Base-by-base conservation (phyloP, 2,113 vertebrate genomes). In the Epinephelus cyanopodus region DNA sequence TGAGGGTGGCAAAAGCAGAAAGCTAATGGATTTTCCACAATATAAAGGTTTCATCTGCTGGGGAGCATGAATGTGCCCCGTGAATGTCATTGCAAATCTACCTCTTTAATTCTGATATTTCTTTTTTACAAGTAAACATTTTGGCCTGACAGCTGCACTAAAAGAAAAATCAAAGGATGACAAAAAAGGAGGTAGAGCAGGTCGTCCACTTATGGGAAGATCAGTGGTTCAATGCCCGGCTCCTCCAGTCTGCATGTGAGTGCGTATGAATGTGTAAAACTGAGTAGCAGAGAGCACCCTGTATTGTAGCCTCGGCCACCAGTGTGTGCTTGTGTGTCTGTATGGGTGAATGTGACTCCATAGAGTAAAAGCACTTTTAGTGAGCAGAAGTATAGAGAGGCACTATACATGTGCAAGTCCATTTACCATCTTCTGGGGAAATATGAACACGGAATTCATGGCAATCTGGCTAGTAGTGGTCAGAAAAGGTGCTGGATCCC, bases 51-150 rank as follows among this genome's bases (percentile, higher is more conserved):
- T 62, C 18, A 77, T 73, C 52, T 13, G 21, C 45, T 68, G 10
- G 13, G 57, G 57, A 77, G 79, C 54, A 57, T 57, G 74, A 72
- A 86, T 68, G 52, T 25, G 42, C 23, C 66, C 0, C 45, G 27
- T 29, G 14, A 65, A 79, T 56, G 53, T 58, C 2, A 4, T 10
- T 45, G 39, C 0, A 56, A 29, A 6, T 27, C 23, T 63, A 56
- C 10, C 1, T 7, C 15, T 65, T 29, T 25, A 14, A n/a, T 61
- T 74, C n/a, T 2, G 25, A 71, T 8, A 54, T 19, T 27, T 67
- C n/a, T 45, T 13, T 18, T 23, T 13, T 81, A 9, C n/a, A 77
- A 2, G 37, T 76, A 0, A 45, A 62, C 48, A 2, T 47, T 52
- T 48, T 58, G 57, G 29, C 7, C 48, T 70, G 33, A 66, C 6